phyloP scores from a whole-genome alignment of 2,113 vertebrate genomes.

The Corydoras maculifer region DNA sequence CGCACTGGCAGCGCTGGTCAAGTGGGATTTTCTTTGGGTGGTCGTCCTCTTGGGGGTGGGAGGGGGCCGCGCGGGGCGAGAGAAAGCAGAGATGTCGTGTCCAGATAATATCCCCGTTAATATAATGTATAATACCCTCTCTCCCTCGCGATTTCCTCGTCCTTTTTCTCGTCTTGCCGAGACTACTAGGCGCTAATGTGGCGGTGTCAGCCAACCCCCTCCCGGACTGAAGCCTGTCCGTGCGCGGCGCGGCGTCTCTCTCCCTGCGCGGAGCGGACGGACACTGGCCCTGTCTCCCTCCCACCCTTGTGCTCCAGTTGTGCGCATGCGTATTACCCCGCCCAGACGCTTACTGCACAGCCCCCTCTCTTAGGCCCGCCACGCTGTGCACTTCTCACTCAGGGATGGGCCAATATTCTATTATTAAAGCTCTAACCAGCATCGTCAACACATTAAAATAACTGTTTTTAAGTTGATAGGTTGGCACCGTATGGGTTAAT shows the following conservation, averaged over 20 bases:
- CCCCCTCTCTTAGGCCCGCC: background rate
- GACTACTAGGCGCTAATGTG: conserved; percentile 49
- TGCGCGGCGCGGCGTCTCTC: conserved; percentile 49
- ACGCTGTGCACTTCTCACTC: background rate
- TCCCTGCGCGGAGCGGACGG: conserved; percentile 22
- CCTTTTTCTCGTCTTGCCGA: conserved; percentile 46
- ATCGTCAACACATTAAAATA: no score
- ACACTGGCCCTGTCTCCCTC: conserved; percentile 10
- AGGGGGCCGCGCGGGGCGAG: conserved; percentile 49
- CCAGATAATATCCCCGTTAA: conserved; percentile 51
- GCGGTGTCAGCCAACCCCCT: conserved; percentile 53
- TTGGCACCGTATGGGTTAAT: no score
- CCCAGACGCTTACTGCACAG: background rate
- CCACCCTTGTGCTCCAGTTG: background rate
- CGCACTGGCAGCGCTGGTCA: conserved; percentile 63
- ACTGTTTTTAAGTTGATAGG: no score
- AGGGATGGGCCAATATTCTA: no score
- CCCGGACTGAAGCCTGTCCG: conserved; percentile 68
- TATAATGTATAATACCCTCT: background rate
- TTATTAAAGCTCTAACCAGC: no score
- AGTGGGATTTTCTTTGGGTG: conserved; percentile 57
- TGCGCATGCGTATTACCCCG: conserved; percentile 13
- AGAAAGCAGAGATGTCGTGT: conserved; percentile 56
- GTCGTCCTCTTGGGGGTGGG: conserved; percentile 53
- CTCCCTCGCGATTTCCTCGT: conserved; percentile 28